phyloP scores from a whole-genome alignment of 2,113 vertebrate genomes.

The Etheostoma spectabile region DNA sequence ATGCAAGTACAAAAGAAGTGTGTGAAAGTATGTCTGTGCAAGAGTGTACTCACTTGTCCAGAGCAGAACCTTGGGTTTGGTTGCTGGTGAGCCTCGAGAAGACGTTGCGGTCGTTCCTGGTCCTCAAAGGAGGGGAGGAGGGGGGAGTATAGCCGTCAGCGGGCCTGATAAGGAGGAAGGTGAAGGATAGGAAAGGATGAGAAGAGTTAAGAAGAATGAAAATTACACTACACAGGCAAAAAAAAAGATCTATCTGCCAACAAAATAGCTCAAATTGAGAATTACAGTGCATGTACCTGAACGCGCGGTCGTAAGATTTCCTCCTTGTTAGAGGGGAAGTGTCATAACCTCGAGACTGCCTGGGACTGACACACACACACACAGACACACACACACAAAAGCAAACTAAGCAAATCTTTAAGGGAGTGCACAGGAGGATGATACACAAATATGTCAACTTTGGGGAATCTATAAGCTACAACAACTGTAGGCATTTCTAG shows the following conservation, averaged over 20 bases:
- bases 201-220: not conserved
- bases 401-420: constrained; percentile 43
- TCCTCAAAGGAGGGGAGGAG: constrained; percentile 93
- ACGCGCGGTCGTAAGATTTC: constrained; percentile 94
- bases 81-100: constrained; percentile 98
- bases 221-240: not conserved
- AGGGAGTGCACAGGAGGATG: constrained; percentile 9
- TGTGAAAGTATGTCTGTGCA: constrained; percentile 2
- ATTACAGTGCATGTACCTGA: constrained; percentile 87
- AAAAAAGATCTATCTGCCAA: not conserved
- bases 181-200: not conserved
- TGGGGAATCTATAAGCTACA: constrained; percentile 6
- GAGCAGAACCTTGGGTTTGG: constrained; percentile 93
- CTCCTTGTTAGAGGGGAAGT: constrained; percentile 92
- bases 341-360: constrained; percentile 92
- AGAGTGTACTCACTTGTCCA: constrained; percentile 93
- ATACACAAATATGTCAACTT: constrained; percentile 1
- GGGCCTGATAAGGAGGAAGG: constrained; percentile 82
- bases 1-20: constrained; percentile 7
- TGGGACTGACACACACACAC: constrained; percentile 86
- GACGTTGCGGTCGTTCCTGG: constrained; percentile 96
- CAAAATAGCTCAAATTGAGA: not conserved
- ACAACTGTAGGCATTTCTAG: constrained; percentile 19
- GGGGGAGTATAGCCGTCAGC: constrained; percentile 94
- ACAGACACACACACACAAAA: constrained; percentile 39